These are phyloP conservation scores for Istiophorus platypterus DNA, from an alignment of 2,113 vertebrate species.

Conservation along the genomic window DNA sequence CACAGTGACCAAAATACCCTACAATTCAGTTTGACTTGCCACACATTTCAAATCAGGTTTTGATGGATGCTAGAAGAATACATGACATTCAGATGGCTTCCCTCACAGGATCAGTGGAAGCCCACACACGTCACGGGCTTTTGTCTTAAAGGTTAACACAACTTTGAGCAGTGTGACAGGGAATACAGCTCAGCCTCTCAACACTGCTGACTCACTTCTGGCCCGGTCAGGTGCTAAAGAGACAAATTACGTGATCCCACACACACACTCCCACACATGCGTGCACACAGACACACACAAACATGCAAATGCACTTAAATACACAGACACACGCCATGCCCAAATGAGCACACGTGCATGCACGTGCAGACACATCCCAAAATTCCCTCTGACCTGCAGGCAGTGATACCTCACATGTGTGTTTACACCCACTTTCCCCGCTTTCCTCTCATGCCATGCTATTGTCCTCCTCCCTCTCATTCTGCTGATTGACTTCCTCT, in stretches of 20 bases:
- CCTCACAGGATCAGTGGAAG: constrained; percentile 68
- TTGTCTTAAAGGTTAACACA: constrained; percentile 82
- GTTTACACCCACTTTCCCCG: constrained; percentile 66
- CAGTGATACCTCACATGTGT: constrained; percentile 50
- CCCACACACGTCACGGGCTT: constrained; percentile 74
- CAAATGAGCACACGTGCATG: constrained; percentile 45
- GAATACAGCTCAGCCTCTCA: constrained; percentile 57
- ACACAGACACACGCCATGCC: constrained; percentile 45
- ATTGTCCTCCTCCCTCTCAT: constrained; percentile 66
- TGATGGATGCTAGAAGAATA: constrained; percentile 58
- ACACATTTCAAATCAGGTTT: constrained; percentile 64
- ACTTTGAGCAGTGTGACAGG: constrained; percentile 65
- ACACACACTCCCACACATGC: constrained; percentile 12
- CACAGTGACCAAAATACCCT: constrained; percentile 31
- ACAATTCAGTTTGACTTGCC: constrained; percentile 29
- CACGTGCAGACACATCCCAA: constrained; percentile 27
- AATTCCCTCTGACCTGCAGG: constrained; percentile 53
- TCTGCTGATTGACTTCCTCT: constrained; percentile 81
- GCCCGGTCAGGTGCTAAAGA: constrained; percentile 68
- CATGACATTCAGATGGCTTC: constrained; percentile 68
- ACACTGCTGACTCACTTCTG: constrained; percentile 72
- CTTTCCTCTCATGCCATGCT: constrained; percentile 69
- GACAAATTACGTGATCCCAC: constrained; percentile 52
- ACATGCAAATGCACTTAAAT: constrained; percentile 53
- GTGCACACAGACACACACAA: constrained; percentile 6